Evolutionary conservation across 2,113 vertebrate species (phyloP).

Genomic region (Phrynosoma platyrhinos): DNA sequence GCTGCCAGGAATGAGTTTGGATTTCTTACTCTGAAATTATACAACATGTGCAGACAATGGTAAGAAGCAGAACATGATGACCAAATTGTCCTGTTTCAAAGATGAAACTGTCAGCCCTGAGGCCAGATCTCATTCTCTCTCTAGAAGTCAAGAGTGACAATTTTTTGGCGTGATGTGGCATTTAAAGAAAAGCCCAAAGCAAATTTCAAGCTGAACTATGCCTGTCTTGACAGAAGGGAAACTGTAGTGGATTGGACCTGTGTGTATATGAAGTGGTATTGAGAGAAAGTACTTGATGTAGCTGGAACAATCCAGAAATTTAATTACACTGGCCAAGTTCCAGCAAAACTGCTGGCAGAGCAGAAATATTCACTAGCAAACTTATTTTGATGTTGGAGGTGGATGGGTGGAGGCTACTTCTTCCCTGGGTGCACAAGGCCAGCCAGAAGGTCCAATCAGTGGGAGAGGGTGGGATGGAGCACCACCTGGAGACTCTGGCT

Average conservation of each 20-base stretch:
- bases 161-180: neutral
- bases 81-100: constrained; percentile 5
- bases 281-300: neutral
- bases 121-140: neutral
- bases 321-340: no score
- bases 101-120: constrained; percentile 7
- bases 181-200: constrained; percentile 15
- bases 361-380: no score
- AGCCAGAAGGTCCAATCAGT: no score
- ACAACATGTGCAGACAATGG: neutral
- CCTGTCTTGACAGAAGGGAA: neutral
- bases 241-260: neutral
- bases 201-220: neutral
- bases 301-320: neutral
- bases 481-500: no score
- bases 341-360: no score
- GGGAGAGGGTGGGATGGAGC: no score
- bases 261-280: neutral
- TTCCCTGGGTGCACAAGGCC: no score
- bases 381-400: no score
- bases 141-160: constrained; percentile 28
- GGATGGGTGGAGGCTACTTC: no score
- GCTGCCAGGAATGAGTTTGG: neutral
- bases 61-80: neutral
- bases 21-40: neutral